These are phyloP conservation scores for Andrena flavipes DNA, from an alignment of 2,888 invertebrate species.

Conservation along the genomic window DNA sequence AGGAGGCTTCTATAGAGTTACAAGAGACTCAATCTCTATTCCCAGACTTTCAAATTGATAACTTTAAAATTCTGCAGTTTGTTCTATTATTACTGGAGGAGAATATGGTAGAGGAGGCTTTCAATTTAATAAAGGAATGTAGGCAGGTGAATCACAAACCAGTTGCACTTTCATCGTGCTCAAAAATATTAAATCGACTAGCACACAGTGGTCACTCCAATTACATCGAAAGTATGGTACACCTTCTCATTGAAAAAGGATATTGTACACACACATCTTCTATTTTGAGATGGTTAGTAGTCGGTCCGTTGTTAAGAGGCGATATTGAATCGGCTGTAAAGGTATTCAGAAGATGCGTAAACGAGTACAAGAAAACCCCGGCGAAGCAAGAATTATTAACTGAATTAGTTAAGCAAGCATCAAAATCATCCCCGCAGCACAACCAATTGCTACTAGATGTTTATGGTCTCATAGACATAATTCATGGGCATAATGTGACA, in stretches of 20 bases:
- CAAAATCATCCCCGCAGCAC: not conserved
- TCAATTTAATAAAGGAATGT: constrained; percentile 25
- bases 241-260: constrained; percentile 85
- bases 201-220: constrained; percentile 83
- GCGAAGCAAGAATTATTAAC: constrained; percentile 88
- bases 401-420: constrained; percentile 73
- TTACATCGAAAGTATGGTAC: constrained; percentile 86
- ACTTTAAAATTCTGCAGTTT: constrained; percentile 88
- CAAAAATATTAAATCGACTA: constrained; percentile 87
- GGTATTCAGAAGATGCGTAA: constrained; percentile 86
- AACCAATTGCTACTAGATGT: constrained; percentile 57
- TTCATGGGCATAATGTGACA: constrained; percentile 9
- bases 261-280: constrained; percentile 87
- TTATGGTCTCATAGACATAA: constrained; percentile 6
- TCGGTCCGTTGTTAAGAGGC: constrained; percentile 86
- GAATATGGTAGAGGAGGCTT: constrained; percentile 39
- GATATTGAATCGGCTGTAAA: constrained; percentile 86
- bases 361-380: constrained; percentile 87
- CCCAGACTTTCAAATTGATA: constrained; percentile 88
- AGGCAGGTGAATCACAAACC: not conserved
- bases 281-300: constrained; percentile 88
- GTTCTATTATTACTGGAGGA: constrained; percentile 87
- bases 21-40: constrained; percentile 86
- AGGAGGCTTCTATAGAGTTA: constrained; percentile 86
- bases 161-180: constrained; percentile 86